These are phyloP conservation scores for Belonocnema kinseyi DNA, from an alignment of 1,140 invertebrate species.

Conservation along the genomic window DNA sequence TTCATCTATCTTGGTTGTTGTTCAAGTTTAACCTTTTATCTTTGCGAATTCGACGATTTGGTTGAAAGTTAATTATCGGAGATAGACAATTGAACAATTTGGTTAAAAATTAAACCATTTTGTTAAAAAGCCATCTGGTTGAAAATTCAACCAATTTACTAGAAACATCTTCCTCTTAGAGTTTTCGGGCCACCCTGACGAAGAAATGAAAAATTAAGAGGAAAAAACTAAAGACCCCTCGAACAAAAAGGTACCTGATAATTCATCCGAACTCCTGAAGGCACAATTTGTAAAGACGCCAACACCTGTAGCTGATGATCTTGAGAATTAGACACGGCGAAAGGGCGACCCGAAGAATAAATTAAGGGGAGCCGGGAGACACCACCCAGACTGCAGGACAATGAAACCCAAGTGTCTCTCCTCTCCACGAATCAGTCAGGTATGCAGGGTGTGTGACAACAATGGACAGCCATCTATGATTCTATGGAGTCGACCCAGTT, in stretches of 20 bases:
- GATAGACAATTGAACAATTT: too few species aligned
- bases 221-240: background rate
- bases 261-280: background rate
- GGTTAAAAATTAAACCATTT: too few species aligned
- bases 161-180: too few species aligned
- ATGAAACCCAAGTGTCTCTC: background rate
- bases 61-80: too few species aligned
- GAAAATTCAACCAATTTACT: too few species aligned
- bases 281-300: conserved; percentile 8
- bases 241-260: background rate
- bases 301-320: conserved; percentile 10
- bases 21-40: too few species aligned
- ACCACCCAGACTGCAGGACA: background rate
- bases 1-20: too few species aligned
- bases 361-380: conserved; percentile 4
- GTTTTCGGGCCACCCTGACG: too few species aligned
- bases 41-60: too few species aligned
- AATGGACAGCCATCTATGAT: conserved; percentile 21
- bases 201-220: background rate
- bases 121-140: too few species aligned
- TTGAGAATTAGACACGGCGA: conserved; percentile 4
- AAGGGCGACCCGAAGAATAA: conserved; percentile 1
- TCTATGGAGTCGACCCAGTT: conserved; percentile 17
- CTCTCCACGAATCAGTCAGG: background rate
- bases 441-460: conserved; percentile 26